Evolutionary conservation across 2,888 invertebrate genomes (phyloP).

Genomic region (Geotrupes spiniger): DNA sequence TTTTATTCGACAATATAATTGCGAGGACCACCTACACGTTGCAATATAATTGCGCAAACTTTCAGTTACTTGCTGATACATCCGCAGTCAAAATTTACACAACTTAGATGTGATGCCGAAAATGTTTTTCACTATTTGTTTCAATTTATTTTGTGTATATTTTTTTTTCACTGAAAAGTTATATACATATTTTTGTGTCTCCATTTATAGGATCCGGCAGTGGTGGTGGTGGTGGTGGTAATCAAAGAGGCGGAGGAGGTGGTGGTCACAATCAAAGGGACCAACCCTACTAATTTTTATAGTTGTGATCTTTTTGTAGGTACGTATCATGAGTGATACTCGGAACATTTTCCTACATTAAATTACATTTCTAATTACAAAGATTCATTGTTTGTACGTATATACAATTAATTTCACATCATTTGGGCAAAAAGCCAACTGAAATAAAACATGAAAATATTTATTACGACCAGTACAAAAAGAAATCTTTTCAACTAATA

Average conservation of each 20-base stretch:
- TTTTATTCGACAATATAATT: too few relatives aligned
- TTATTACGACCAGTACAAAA: too few relatives aligned
- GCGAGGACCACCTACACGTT: too few relatives aligned
- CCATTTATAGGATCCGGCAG: slow-evolving; percentile 26
- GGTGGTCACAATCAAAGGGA: slow-evolving; percentile 80
- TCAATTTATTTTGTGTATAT: slow-evolving; percentile 6
- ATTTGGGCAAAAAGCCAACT: too few relatives aligned
- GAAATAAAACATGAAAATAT: too few relatives aligned
- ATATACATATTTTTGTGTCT: slow-evolving; percentile 13
- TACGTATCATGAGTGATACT: slow-evolving; percentile 13
- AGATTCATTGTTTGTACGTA: too few relatives aligned
- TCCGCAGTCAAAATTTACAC: too few relatives aligned
- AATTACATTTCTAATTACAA: too few relatives aligned
- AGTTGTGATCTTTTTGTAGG: slow-evolving; percentile 32
- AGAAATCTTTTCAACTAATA: too few relatives aligned
- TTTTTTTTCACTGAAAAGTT: slow-evolving; percentile 5
- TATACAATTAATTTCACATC: too few relatives aligned
- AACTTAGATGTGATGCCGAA: neutral
- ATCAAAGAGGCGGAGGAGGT: slow-evolving; percentile 68
- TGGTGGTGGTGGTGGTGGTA: slow-evolving; percentile 74
- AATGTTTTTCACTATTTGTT: slow-evolving; percentile 22
- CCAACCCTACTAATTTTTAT: slow-evolving; percentile 72
- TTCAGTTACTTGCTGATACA: too few relatives aligned
- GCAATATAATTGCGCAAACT: too few relatives aligned
- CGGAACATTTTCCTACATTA: neutral